Percentiles rank a stretch among this genome's conserved stretches.
phyloP scores from a whole-genome alignment of 2,888 invertebrate genomes.

The Enchytraeus crypticus region DNA sequence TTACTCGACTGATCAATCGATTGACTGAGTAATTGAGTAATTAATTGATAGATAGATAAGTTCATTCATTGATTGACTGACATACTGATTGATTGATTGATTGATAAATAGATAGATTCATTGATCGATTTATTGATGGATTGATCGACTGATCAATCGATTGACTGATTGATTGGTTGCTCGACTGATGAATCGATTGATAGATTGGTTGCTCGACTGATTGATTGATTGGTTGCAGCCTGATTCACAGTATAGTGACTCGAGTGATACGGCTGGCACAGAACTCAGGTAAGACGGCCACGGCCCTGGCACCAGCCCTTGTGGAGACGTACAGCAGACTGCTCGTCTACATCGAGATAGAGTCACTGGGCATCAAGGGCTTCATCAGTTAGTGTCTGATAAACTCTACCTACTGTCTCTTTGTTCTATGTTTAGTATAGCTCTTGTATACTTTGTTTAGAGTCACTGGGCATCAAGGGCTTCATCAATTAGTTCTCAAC shows the following conservation, averaged over 20 bases:
- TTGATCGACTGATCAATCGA: too few relatives aligned
- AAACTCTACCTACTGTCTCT: background rate
- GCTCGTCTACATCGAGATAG: conserved; percentile 89
- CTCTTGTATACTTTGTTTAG: conserved; percentile 51
- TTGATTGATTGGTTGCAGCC: conserved; percentile 42
- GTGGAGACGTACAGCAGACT: conserved; percentile 89
- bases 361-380: conserved; percentile 89
- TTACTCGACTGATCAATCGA: too few relatives aligned
- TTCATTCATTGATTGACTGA: too few relatives aligned
- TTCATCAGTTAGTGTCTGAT: conserved; percentile 70
- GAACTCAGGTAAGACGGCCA: conserved; percentile 58
- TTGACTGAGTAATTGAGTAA: too few relatives aligned
- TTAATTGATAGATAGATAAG: too few relatives aligned
- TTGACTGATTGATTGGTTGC: too few relatives aligned
- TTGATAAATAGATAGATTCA: too few relatives aligned
- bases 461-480: conserved; percentile 89
- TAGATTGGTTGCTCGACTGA: too few relatives aligned
- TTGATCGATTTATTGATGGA: too few relatives aligned
- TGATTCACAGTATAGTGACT: conserved; percentile 62
- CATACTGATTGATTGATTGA: too few relatives aligned
- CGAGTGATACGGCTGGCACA: conserved; percentile 84
- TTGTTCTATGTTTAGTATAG: background rate
- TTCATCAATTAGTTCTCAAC: conserved; percentile 63
- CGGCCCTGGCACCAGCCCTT: conserved; percentile 61
- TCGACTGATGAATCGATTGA: too few relatives aligned